Base-by-base conservation (phyloP, 1,140 invertebrate genomes). In the Drosophila mayri region DNA sequence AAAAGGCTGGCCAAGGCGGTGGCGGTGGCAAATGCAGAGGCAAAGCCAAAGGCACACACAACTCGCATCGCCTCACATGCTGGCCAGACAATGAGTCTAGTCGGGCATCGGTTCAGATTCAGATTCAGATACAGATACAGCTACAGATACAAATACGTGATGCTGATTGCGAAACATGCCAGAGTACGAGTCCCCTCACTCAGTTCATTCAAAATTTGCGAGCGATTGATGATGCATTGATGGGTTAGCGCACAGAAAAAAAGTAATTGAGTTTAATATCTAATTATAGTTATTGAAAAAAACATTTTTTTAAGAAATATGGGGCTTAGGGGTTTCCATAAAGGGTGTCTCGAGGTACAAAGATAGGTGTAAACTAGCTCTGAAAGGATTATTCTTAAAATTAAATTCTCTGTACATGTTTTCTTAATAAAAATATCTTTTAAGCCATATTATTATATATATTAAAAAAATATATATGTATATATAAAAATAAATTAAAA, bases 41-140 rank as follows among this genome's bases (percentile, higher is more conserved):
- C 67, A 61, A 63, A 82, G 57, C 44, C 79, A 88, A 87, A 87
- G 66, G 47, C 79, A 61, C 59, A 74, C 72, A 67, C 61, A 81
- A 70, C 61, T 75, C 68, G 80, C 80, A 76, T 66, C 65, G 50
- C 68, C 62, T 76, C 67, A 57, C 71, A 81, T 41, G 47, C 66
- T 70, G 73, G 65, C 76, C 79, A 88, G 84, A 87, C 84, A 87
- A 87, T 88, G 65, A 76, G 84, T 87, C 84, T 87, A 88, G 66
- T 68, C 78, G 78, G 58, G 61, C 76, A 73, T 76, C 72, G 66
- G 67, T 72, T 72, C 68, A 72, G 68, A 71, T 72, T 58, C 50
- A 65, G 64, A 66, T 66, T n/a, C 60, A 38, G 64, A 61, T 65
- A 9, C 54, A n/a, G 49, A 38, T 66, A 22, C 52, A 35, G 16